These are phyloP conservation scores for Balearica regulorum DNA, from an alignment of 2,797 vertebrate genomes.

Conservation along the genomic window DNA sequence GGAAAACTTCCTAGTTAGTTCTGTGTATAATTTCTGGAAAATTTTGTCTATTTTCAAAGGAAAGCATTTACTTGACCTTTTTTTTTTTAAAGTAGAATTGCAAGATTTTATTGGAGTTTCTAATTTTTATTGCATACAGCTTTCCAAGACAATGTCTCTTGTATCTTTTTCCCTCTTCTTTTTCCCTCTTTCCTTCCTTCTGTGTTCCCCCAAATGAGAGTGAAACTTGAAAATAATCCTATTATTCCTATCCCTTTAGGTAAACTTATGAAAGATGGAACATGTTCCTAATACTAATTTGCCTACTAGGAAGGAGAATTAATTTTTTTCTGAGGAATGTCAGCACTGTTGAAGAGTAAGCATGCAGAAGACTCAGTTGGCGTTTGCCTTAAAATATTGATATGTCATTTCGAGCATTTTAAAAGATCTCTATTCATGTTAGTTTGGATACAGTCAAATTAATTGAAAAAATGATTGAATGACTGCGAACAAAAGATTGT, in stretches of 20 bases:
- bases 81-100: not conserved
- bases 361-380: not conserved
- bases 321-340: not conserved
- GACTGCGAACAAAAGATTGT: not conserved
- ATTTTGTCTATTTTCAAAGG: not conserved
- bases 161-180: too few relatives aligned
- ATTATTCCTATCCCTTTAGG: not conserved
- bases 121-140: not conserved
- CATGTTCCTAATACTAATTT: not conserved
- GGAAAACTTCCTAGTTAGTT: not conserved
- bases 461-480: not conserved
- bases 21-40: not conserved
- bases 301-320: not conserved
- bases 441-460: not conserved
- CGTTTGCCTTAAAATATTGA: not conserved
- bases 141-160: not conserved
- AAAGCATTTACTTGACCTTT: not conserved
- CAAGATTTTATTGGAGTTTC: not conserved
- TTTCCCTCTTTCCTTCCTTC: too few relatives aligned
- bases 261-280: not conserved
- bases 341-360: not conserved
- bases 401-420: not conserved
- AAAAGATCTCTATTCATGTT: not conserved
- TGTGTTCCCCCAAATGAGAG: not conserved
- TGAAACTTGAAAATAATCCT: not conserved